Evolutionary conservation across 1,140 invertebrate species (phyloP), one percentile per base, ranked within the genome.

Genomic region (Drosophila micromelanica): DNA sequence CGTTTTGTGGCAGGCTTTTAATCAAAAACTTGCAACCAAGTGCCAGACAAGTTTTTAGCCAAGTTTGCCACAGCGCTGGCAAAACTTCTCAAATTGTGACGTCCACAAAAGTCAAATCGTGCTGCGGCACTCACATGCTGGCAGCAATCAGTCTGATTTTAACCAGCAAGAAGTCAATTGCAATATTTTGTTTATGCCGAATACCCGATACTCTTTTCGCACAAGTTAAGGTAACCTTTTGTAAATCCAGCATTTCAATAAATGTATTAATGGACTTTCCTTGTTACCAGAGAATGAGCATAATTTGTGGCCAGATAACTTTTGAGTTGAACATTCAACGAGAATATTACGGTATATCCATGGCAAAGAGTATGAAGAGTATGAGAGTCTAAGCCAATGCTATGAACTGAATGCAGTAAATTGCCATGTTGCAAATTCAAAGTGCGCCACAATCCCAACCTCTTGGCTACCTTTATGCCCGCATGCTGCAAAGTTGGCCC

Each of bases 91-190:
- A 67, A 86, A 86, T 84, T 84, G 81, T 84, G 81, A 84, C 80
- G 81, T 85, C 73, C 64, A 81, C 77, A 80, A 85, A 85, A 85
- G 80, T 86, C 80, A 86, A 85, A 86, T 86, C 78, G 73, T 85
- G 80, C 76, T 45, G 49, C 42, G 43, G 46, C 57, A 23, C 48
- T 52, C 51, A 67, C 43, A 70, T 74, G 52, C 73, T 70, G 70
- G 48, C 63, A 67, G 63, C 63, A 73, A 73, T 73, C 70, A 73
- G 63, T 67, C 69, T 54, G 43, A 30, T 42, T 57, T 43, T 11
- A 32, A 17, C 40, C 27, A 57, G 40, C 27, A 30, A 43, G 23
- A 56, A 32, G 23, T 49, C 15, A 9, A 32, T 6, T 54, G 17
- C 11, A 13, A 3, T 52, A 32, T 35, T 5, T 8, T 11, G 2